phyloP scores from a whole-genome alignment of 2,113 vertebrate genomes.

The Hypocryptadius cinnamomeus region DNA sequence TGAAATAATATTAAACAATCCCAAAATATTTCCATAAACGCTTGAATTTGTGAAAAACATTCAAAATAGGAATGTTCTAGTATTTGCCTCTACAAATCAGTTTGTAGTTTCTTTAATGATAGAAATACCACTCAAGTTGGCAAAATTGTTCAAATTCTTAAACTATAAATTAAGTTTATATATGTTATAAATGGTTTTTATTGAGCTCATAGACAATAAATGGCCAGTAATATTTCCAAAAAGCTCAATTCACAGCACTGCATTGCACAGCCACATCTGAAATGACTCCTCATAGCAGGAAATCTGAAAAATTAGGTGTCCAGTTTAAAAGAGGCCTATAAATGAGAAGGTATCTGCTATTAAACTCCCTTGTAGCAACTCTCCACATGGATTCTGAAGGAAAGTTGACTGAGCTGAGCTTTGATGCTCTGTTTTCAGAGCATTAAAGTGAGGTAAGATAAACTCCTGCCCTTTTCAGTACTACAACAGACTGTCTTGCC shows the following conservation, averaged over 20 bases:
- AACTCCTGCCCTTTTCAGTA: not conserved
- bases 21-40: not conserved
- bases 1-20: not conserved
- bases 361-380: not conserved
- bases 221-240: not conserved
- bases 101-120: not conserved
- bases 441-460: not conserved
- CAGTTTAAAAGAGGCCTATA: not conserved
- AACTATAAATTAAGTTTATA: too few species aligned
- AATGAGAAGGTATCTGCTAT: not conserved
- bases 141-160: not conserved
- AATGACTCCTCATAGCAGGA: not conserved
- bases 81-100: not conserved
- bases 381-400: not conserved
- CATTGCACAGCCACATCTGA: not conserved
- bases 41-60: not conserved
- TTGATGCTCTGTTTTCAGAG: not conserved
- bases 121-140: not conserved
- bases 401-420: not conserved
- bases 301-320: not conserved
- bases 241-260: not conserved
- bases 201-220: not conserved
- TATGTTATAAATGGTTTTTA: not conserved
- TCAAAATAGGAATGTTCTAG: not conserved
- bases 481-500: not conserved